Conservation (phyloP, 2,888 invertebrate species). For the Acleris laterana region DNA sequence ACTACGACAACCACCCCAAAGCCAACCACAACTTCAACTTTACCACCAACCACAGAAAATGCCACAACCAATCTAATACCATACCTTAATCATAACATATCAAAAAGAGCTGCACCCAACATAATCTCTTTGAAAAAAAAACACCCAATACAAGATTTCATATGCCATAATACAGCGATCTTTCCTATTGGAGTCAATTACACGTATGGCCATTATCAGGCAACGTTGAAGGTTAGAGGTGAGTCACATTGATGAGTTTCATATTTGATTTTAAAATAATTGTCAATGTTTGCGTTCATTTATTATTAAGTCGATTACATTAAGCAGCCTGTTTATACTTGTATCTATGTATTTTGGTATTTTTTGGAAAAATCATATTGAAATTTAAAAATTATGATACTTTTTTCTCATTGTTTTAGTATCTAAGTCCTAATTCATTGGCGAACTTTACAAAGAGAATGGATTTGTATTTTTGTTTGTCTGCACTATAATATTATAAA, state of each 20-base stretch:
- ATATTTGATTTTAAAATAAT: no score
- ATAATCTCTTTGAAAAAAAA: constrained; percentile 3
- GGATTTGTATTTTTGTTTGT: no score
- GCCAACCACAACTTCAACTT: constrained; percentile 47
- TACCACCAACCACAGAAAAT: constrained; percentile 41
- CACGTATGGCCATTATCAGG: constrained; percentile 89
- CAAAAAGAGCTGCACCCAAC: constrained; percentile 18
- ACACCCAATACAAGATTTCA: constrained; percentile 49
- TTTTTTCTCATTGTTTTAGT: no score
- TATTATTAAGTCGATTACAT: no score
- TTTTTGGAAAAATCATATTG: no score
- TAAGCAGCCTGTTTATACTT: no score
- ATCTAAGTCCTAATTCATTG: no score
- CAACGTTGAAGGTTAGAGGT: constrained; percentile 88
- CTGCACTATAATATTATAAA: no score
- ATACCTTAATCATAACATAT: constrained; percentile 13
- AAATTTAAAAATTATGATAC: no score
- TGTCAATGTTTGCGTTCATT: no score
- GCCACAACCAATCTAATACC: constrained; percentile 16
- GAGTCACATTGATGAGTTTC: constrained; percentile 33
- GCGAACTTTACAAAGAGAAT: no score
- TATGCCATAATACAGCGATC: constrained; percentile 80
- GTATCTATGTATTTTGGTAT: no score
- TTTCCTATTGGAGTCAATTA: constrained; percentile 87
- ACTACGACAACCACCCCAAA: constrained; percentile 58